phyloP scores from a whole-genome alignment of 2,888 invertebrate genomes.

The Eupithecia inturbata region DNA sequence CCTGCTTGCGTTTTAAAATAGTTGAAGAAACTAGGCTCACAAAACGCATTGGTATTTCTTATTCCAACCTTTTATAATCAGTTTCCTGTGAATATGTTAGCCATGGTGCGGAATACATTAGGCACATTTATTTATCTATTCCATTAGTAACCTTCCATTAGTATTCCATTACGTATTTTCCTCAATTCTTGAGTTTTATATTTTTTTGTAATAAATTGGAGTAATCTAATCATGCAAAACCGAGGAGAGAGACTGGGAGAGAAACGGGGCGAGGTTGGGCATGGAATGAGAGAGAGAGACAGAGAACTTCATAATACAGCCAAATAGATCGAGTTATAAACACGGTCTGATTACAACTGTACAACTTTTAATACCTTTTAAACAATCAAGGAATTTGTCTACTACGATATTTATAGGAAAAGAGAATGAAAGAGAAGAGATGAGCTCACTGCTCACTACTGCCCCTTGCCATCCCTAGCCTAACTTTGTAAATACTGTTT shows the following conservation, averaged over 20 bases:
- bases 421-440: no score
- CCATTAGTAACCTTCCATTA: background rate
- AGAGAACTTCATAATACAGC: no score
- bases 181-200: background rate
- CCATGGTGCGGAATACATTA: background rate
- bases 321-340: background rate
- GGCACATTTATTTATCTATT: background rate
- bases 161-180: background rate
- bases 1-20: background rate
- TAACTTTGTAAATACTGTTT: conserved; percentile 28
- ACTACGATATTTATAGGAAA: no score
- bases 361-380: background rate
- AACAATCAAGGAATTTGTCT: background rate
- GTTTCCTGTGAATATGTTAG: background rate
- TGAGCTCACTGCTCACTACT: background rate
- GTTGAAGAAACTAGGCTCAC: background rate
- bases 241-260: no score
- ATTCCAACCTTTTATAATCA: background rate
- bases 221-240: background rate
- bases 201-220: background rate
- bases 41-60: background rate
- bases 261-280: no score
- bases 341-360: background rate
- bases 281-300: no score
- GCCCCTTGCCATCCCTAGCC: conserved; percentile 13